Base-by-base conservation (phyloP, 2,888 invertebrate genomes). In the Nemapogon koenigi region DNA sequence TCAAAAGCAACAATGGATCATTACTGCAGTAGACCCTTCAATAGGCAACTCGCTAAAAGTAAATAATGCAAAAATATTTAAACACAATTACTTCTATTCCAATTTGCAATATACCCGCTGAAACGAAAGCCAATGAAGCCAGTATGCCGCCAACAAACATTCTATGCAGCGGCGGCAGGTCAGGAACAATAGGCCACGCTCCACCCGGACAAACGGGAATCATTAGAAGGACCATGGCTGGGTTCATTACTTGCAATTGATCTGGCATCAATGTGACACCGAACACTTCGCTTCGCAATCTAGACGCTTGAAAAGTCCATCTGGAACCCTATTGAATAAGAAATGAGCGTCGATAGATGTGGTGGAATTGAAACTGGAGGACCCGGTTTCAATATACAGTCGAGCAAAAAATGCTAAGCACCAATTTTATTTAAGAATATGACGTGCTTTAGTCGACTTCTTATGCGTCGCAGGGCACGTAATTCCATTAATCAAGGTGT, bases 171-270 rank as follows among this genome's bases (percentile, higher is more conserved):
- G 90, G 87, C 26, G 61, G 59, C 35, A 75, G 46, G n/a, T 73
- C 67, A 0, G 78, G 76, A 13, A 76, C 47, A 6, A 76, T 18
- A 0, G 75, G 67, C 59, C 72, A 76, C 1, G 58, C 61, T 1
- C 76, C 76, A 0, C 76, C 75, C 0, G 75, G 76, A 37, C 86
- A 86, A 13, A 85, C 49, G 0, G 90, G 90, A 37, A 90, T 89
- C 57, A 90, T 72, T 3, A 87, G 46, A 15, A 90, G 65, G 11
- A 90, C 88, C 58, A 90, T 78, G 0, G 85, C 81, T 0, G 90
- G 90, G 59, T 90, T 90, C 51, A 90, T 73, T 18, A 90, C 88
- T 69, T 91, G 90, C 70, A 93, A 83, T 67, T 92, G 91, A 55
- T 92, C 92, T 0, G 92, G 91, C 59, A 83, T 75, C 35, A 84